Evolutionary conservation across 2,113 vertebrate genomes (phyloP).

Genomic region (Macrotus californicus): DNA sequence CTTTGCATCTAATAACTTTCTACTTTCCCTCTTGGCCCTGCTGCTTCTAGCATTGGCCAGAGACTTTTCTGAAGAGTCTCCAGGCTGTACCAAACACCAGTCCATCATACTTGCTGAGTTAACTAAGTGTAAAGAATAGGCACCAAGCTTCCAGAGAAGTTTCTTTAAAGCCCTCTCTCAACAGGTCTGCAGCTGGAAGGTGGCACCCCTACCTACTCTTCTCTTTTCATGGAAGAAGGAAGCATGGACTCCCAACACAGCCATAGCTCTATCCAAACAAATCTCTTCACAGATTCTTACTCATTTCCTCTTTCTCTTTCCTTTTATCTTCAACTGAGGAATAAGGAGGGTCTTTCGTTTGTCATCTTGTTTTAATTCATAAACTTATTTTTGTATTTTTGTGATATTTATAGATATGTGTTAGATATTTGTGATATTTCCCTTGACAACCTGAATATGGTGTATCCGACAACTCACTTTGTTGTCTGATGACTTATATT

Average conservation of each 20-base stretch:
- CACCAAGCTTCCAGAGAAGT: background rate
- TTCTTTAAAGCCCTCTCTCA: background rate
- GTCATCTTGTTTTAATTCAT: background rate
- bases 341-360: background rate
- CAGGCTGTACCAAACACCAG: background rate
- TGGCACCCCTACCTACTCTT: background rate
- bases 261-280: background rate
- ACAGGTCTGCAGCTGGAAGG: background rate
- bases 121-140: background rate
- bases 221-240: background rate
- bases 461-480: background rate
- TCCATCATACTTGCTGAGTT: background rate
- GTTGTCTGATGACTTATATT: background rate
- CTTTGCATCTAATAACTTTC: background rate
- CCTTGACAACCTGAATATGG: background rate
- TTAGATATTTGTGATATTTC: background rate
- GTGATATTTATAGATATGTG: background rate
- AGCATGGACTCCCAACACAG: background rate
- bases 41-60: background rate
- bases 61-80: background rate
- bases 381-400: constrained; percentile 11
- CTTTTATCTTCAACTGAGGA: background rate
- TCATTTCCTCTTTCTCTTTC: background rate
- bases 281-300: background rate
- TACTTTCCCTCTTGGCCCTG: background rate